Base-by-base conservation (phyloP, 2,113 vertebrate genomes). In the Bubo scandiacus region DNA sequence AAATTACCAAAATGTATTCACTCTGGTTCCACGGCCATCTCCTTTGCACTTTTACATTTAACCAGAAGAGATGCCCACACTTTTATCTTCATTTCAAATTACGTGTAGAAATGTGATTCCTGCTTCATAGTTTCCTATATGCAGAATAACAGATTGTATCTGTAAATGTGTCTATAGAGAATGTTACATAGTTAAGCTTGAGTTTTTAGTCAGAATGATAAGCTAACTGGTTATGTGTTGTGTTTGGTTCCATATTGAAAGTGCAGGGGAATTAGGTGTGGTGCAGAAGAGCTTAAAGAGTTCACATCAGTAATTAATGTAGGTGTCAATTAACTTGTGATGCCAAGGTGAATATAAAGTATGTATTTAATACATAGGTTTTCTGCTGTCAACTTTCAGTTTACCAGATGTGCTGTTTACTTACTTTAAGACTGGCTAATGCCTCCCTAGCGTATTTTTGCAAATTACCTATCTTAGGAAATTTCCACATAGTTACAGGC, bases 231-330 rank as follows among this genome's bases (percentile, higher is more conserved):
- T 79, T 94, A 93, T 0, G 61, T 94, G 88, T 91, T 96, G 96
- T 97, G 77, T 92, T 95, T 92, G 77, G 47, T 90, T 94, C 84
- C 27, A 32, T 94, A 86, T 59, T 95, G 81, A 88, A 95, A 94
- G 91, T 79, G 83, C 82, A 96, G 93, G 92, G 94, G 88, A 49
- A 90, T 94, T 83, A 86, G 62, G 13, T 96, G 95, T 91, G 96
- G 92, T 87, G 87, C 71, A 51, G 83, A 96, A 94, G 65, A 91
- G 59, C 51, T 95, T 81, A 94, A 94, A 94, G 92, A 92, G 90
- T 94, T 92, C 52, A 91, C 88, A 90, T 86, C 74, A 77, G 38
- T 90, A 54, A 88, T 45, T 93, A 61, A 70, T 34, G 72, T 73
- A 86, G 90, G 80, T 92, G 65, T 79, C 61, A 70, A 42, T 82